Percentiles rank a stretch among this genome's conserved stretches.
phyloP scores from a whole-genome alignment of 1,140 invertebrate species.

The Temnothorax nylanderi region DNA sequence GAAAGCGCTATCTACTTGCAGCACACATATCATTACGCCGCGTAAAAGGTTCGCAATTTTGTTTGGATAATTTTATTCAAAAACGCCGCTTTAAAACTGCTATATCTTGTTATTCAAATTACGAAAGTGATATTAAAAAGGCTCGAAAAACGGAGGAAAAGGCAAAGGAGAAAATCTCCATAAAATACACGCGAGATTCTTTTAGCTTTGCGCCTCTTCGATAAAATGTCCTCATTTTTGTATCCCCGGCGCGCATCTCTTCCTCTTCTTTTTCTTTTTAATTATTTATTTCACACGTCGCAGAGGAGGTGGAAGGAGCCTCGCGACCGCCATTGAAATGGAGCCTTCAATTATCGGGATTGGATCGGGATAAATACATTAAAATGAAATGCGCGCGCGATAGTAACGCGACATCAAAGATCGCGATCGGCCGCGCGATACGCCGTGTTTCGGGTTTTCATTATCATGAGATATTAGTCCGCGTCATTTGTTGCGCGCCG shows the following conservation, averaged over 20 bases:
- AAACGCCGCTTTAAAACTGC: background rate
- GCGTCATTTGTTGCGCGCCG: slow-evolving; percentile 45
- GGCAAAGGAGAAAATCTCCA: background rate
- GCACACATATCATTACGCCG: background rate
- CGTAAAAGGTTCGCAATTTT: slow-evolving; percentile 10
- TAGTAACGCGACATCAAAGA: slow-evolving; percentile 19
- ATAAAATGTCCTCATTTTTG: background rate
- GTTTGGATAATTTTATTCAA: slow-evolving; percentile 6
- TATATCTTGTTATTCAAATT: background rate
- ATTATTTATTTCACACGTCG: background rate
- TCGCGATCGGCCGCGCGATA: slow-evolving; percentile 35
- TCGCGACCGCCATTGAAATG: background rate
- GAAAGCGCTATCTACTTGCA: slow-evolving; percentile 7
- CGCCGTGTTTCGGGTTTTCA: slow-evolving; percentile 41
- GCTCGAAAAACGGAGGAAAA: background rate
- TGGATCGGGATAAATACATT: slow-evolving; percentile 35
- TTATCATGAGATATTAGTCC: slow-evolving; percentile 56
- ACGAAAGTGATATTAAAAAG: background rate
- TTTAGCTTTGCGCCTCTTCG: background rate
- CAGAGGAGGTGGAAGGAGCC: background rate
- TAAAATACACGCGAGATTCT: background rate
- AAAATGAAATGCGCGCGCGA: slow-evolving; percentile 28
- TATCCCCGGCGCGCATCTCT: no score
- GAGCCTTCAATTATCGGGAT: slow-evolving; percentile 47
- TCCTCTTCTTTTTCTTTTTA: background rate